These are phyloP conservation scores for Daktulosphaira vitifoliae DNA, from an alignment of 1,140 invertebrate species.

Conservation along the genomic window DNA sequence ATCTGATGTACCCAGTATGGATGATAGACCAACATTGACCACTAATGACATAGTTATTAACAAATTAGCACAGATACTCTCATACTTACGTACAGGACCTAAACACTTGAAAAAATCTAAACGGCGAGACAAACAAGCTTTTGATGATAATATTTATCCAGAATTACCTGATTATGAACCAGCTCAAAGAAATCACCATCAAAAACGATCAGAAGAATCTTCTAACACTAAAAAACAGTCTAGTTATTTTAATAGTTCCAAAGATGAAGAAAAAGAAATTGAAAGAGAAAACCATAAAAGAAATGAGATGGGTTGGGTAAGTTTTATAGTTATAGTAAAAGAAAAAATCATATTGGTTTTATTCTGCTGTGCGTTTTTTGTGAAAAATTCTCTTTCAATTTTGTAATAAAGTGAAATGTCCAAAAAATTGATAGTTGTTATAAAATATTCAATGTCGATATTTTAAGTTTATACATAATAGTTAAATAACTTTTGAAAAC, in stretches of 20 bases:
- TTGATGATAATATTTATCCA: constrained; percentile 82
- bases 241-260: constrained; percentile 45
- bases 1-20: constrained; percentile 77
- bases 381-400: too few species aligned
- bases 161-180: constrained; percentile 89
- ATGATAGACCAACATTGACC: constrained; percentile 70
- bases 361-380: too few species aligned
- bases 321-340: background rate
- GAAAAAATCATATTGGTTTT: too few species aligned
- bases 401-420: too few species aligned
- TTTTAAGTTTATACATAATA: too few species aligned
- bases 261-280: constrained; percentile 38
- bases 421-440: too few species aligned
- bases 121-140: constrained; percentile 52
- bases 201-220: constrained; percentile 41
- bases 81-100: constrained; percentile 76
- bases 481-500: too few species aligned
- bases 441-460: too few species aligned
- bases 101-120: constrained; percentile 69
- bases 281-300: constrained; percentile 25
- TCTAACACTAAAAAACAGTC: constrained; percentile 43
- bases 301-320: constrained; percentile 28
- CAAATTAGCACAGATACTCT: constrained; percentile 93
- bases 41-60: constrained; percentile 96
- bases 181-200: too few species aligned